These are phyloP conservation scores for Cololabis saira DNA, from an alignment of 2,113 vertebrate species.

Conservation along the genomic window DNA sequence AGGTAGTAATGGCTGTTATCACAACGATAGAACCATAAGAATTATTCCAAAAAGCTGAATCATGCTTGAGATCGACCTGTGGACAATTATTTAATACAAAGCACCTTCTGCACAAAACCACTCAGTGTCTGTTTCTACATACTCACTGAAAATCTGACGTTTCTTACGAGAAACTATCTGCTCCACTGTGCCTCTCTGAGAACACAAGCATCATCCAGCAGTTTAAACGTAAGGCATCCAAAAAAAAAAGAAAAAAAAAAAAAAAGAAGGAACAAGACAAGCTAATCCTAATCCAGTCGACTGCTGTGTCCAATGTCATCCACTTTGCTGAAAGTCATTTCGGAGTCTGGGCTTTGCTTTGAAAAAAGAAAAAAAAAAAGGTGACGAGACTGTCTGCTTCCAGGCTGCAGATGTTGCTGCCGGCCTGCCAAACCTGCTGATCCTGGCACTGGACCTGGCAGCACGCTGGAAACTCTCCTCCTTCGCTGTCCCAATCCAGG, in stretches of 20 bases:
- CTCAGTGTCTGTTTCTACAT: too few relatives aligned
- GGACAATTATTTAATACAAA: neutral
- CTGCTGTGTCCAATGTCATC: conserved; percentile 45
- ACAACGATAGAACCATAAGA: neutral
- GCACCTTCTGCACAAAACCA: neutral
- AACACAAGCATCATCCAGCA: neutral
- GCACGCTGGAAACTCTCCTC: conserved; percentile 48
- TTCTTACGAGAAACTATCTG: conserved; percentile 4
- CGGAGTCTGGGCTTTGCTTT: conserved; percentile 40
- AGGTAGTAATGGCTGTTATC: too few relatives aligned
- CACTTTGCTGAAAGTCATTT: conserved; percentile 30
- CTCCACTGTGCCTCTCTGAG: neutral
- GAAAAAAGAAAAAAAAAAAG: conserved; percentile 23
- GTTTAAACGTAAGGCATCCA: too few relatives aligned
- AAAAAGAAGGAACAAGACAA: conserved; percentile 21
- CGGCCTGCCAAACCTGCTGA: conserved; percentile 57
- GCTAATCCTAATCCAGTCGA: conserved; percentile 61
- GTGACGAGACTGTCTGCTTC: conserved; percentile 33
- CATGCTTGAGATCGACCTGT: neutral
- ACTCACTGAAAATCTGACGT: neutral
- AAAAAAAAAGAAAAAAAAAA: neutral
- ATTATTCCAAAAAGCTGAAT: neutral
- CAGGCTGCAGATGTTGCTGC: conserved; percentile 20
- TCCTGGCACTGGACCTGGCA: conserved; percentile 19
- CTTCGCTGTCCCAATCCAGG: conserved; percentile 60